Base-by-base conservation (phyloP, 2,797 vertebrate species). In the Poecilia wingei region DNA sequence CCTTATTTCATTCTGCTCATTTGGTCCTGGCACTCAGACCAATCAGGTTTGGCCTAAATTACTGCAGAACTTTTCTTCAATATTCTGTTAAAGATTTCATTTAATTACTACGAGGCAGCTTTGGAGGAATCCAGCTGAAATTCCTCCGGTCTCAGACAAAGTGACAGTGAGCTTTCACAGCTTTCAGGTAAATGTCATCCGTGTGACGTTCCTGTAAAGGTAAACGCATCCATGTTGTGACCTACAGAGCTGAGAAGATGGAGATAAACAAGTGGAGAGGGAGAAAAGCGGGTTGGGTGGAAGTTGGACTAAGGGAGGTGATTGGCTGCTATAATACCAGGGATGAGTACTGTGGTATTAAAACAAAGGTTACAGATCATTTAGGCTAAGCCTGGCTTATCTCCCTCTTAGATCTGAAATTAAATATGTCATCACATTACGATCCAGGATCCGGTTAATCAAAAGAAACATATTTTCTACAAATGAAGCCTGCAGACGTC, bases 1-100 rank as follows among this genome's bases (percentile, higher is more conserved):
- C 94, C 94, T 80, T 87, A 85, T 95, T 95, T 94, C 93, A 87
- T 88, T 83, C 89, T 90, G 91, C 88, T 96, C 93, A 95, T 95
- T 95, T 95, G 85, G 86, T 82, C 25, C 76, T 73, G 76, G 83
- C 89, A 86, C 49, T 28, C 75, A 80, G 91, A 88, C 87, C 79
- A 91, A 93, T 95, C 89, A 86, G 89, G 86, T 91, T 92, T 86
- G 85, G 85, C 92, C 90, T 93, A 87, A 95, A 94, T 90, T 93
- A 89, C 88, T 89, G 77, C 85, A 76, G 84, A 87, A 90, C 88
- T 77, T 78, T 90, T 92, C 88, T 92, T 93, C 88, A 89, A 92
- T 92, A 94, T 90, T 88, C 90, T 86, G 91, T 94, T 94, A 94
- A 93, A 94, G 88, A 93, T 94, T 92, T 90, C 85, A 86, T 94